These are phyloP conservation scores for Bubo blakistoni DNA, from an alignment of 2,113 vertebrate species.

Conservation along the genomic window DNA sequence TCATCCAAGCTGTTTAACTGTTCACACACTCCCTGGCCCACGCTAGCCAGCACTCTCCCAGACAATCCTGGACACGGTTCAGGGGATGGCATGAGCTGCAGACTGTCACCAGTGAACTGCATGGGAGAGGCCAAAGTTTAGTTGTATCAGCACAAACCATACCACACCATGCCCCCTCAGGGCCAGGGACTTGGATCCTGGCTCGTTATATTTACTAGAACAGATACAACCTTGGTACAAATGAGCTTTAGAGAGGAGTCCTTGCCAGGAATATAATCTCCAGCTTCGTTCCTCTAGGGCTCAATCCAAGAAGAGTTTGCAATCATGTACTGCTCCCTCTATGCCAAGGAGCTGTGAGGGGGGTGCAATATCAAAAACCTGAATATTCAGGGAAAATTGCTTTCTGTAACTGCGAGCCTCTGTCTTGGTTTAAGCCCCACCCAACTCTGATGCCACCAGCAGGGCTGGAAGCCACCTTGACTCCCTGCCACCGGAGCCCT, in stretches of 20 bases:
- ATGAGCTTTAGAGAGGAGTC: background rate
- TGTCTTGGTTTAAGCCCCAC: background rate
- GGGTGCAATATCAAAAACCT: background rate
- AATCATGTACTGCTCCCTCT: background rate
- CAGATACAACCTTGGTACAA: background rate
- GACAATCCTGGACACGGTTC: background rate
- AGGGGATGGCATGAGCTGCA: background rate
- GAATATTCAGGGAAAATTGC: background rate
- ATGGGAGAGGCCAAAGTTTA: background rate
- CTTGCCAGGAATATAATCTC: background rate
- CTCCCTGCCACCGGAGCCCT: background rate
- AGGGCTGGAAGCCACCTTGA: background rate
- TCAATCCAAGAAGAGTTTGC: background rate
- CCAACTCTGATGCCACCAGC: background rate
- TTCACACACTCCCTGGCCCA: rapidly evolving
- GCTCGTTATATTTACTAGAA: background rate
- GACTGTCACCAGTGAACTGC: background rate
- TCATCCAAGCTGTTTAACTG: background rate
- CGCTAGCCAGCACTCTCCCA: background rate
- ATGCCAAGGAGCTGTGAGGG: background rate
- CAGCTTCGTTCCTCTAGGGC: background rate
- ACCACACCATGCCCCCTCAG: background rate
- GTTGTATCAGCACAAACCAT: background rate
- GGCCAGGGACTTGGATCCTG: background rate
- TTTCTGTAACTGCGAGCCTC: background rate